phyloP scores from a whole-genome alignment of 2,888 invertebrate genomes.

The Orthosia incerta region DNA sequence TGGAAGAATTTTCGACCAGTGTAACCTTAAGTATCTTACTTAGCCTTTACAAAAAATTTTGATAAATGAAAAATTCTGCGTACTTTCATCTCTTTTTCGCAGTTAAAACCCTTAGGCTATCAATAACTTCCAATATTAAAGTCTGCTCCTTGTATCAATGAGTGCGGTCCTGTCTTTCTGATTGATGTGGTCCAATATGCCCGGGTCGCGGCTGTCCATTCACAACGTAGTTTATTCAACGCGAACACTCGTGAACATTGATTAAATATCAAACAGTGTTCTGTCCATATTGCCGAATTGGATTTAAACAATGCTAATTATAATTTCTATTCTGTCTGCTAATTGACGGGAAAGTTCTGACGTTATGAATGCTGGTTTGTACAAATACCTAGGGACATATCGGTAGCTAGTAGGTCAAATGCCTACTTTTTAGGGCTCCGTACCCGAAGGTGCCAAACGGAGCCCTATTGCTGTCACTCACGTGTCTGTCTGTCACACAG shows the following conservation, averaged over 20 bases:
- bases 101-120: not conserved
- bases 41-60: too few species aligned
- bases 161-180: slow-evolving; percentile 45
- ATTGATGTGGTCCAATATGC: slow-evolving; percentile 60
- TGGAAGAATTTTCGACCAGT: too few species aligned
- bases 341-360: slow-evolving; percentile 4
- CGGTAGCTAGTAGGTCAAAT: not conserved
- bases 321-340: too few species aligned
- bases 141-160: slow-evolving; percentile 33
- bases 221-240: slow-evolving; percentile 35
- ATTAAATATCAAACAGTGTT: slow-evolving; percentile 34
- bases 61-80: not conserved
- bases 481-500: too few species aligned
- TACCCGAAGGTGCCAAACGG: too few species aligned
- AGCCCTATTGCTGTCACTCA: too few species aligned
- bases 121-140: slow-evolving; percentile 45
- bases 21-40: too few species aligned
- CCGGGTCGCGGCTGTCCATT: slow-evolving; percentile 16
- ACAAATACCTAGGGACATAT: not conserved
- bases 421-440: not conserved
- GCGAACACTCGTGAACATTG: slow-evolving; percentile 39
- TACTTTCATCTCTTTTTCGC: not conserved
- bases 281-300: too few species aligned
- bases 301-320: too few species aligned
- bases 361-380: not conserved